Percentiles rank a stretch among this genome's conserved stretches.
Conservation (phyloP, 2,797 vertebrate species). For the Acanthopagrus latus region DNA sequence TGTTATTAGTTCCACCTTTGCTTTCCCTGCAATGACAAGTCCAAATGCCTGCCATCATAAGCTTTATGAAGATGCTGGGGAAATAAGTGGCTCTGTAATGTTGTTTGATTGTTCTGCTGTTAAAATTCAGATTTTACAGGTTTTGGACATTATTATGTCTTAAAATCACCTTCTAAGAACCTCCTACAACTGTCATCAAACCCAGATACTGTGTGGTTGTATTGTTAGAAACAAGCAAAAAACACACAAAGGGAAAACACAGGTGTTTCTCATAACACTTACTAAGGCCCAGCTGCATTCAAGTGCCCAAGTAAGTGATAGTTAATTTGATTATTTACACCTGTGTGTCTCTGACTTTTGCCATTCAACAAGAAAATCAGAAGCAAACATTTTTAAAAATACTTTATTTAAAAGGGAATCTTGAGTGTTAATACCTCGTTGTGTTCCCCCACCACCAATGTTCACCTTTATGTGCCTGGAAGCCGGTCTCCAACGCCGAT, state of each 20-base stretch:
- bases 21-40: not conserved
- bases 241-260: not conserved
- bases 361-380: not conserved
- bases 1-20: constrained; percentile 32
- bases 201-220: not conserved
- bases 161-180: not conserved
- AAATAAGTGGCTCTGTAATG: not conserved
- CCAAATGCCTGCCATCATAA: not conserved
- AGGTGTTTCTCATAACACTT: not conserved
- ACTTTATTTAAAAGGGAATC: constrained; percentile 66
- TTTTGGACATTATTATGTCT: not conserved
- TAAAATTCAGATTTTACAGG: not conserved
- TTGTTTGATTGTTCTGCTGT: not conserved
- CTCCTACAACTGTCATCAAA: not conserved
- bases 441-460: constrained; percentile 31
- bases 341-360: not conserved
- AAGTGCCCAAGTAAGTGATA: not conserved
- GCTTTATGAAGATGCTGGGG: not conserved
- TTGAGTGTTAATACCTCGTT: constrained; percentile 38
- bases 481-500: constrained; percentile 8
- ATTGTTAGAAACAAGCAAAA: not conserved
- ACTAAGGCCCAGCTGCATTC: not conserved
- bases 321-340: constrained; percentile 7
- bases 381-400: constrained; percentile 16
- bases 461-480: constrained; percentile 41